A percentile compares a stretch with the other conserved stretches of the same genome.
phyloP scores from a whole-genome alignment of 1,140 invertebrate species.

The Caenorhabditis briggsae region DNA sequence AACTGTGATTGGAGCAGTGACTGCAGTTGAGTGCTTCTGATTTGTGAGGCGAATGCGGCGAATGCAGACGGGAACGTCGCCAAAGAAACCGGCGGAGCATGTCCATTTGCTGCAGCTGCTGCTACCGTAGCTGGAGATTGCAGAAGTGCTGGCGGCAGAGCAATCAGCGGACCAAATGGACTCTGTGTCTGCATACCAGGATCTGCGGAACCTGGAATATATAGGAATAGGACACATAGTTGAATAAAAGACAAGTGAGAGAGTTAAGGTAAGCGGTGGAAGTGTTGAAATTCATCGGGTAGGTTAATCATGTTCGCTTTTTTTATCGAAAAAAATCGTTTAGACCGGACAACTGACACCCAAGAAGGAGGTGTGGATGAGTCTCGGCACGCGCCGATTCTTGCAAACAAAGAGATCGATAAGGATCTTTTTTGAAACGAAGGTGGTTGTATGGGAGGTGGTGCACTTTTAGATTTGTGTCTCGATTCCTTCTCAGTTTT shows the following conservation, averaged over 20 bases:
- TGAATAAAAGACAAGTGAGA: not conserved
- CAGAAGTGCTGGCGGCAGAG: not conserved
- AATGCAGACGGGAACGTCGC: slow-evolving; percentile 59
- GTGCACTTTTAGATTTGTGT: slow-evolving; percentile 51
- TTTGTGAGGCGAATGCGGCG: slow-evolving; percentile 54
- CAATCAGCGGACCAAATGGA: slow-evolving; percentile 39
- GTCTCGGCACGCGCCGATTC: slow-evolving; percentile 47
- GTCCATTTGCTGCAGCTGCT: slow-evolving; percentile 11
- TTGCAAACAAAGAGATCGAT: slow-evolving; percentile 52
- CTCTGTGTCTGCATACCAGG: slow-evolving; percentile 45
- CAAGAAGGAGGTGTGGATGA: slow-evolving; percentile 42
- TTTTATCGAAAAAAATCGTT: not conserved
- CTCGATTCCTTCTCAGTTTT: slow-evolving; percentile 27
- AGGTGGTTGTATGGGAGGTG: slow-evolving; percentile 19
- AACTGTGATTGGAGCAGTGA: slow-evolving; percentile 58
- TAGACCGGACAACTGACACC: slow-evolving; percentile 7
- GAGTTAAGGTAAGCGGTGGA: no score
- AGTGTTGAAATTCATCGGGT: not conserved
- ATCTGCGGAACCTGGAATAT: slow-evolving; percentile 11
- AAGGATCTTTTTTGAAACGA: slow-evolving; percentile 52
- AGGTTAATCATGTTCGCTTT: not conserved
- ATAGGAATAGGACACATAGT: not conserved
- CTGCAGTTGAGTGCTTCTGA: slow-evolving; percentile 54
- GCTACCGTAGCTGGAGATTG: slow-evolving; percentile 34
- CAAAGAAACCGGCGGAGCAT: slow-evolving; percentile 1